These are phyloP conservation scores for Madoqua kirkii DNA, from an alignment of 2,113 vertebrate genomes.

Conservation along the genomic window DNA sequence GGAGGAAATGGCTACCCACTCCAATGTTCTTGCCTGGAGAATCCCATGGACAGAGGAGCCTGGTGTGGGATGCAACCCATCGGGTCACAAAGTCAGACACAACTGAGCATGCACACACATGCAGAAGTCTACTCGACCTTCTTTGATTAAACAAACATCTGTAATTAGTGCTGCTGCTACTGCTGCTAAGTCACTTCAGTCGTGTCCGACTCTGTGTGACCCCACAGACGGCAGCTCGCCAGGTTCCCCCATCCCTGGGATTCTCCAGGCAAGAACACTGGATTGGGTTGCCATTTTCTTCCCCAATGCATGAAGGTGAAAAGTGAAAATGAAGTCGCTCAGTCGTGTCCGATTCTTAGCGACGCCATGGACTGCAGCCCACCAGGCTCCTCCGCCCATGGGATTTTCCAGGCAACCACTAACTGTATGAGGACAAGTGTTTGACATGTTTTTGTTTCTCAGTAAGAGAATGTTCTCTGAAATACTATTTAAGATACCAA, in stretches of 20 bases:
- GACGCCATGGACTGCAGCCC: no score
- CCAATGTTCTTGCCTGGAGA: neutral
- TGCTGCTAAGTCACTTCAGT: no score
- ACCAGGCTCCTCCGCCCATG: no score
- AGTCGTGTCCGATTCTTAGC: no score
- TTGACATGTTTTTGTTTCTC: neutral
- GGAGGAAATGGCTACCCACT: neutral
- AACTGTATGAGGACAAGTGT: neutral
- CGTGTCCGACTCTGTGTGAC: no score
- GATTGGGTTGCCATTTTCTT: no score
- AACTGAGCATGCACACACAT: neutral
- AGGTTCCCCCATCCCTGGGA: no score
- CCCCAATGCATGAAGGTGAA: no score
- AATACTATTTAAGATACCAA: constrained; percentile 1
- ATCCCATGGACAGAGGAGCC: neutral
- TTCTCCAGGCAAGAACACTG: no score
- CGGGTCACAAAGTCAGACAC: neutral
- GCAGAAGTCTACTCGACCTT: neutral
- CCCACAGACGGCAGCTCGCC: no score
- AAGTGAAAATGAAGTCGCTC: no score
- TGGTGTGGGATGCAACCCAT: neutral
- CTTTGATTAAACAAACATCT: neutral
- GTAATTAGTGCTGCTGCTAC: neutral
- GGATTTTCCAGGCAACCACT: neutral
- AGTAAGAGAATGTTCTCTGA: neutral